A percentile compares a stretch with the other conserved stretches of the same genome.
phyloP scores from a whole-genome alignment of 2,113 vertebrate species.

The Apodemus sylvaticus region DNA sequence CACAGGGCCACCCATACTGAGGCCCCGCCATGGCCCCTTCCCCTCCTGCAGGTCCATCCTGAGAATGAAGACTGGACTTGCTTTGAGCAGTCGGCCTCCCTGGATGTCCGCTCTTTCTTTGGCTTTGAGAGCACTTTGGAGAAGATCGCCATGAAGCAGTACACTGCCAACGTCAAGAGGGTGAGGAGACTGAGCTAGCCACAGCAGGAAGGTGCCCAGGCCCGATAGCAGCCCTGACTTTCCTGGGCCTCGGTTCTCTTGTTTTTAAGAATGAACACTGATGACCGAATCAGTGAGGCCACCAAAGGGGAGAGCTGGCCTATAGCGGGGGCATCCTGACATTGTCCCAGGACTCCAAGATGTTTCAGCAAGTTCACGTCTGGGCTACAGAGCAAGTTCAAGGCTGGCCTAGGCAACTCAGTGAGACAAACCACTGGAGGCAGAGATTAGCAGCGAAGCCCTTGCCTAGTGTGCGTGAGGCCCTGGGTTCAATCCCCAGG shows the following conservation, averaged over 20 bases:
- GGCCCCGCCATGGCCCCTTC: neutral
- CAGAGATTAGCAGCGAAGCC: neutral
- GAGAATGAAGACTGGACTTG: slow-evolving; percentile 93
- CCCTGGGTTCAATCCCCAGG: neutral
- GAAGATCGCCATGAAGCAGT: slow-evolving; percentile 92
- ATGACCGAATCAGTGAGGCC: neutral
- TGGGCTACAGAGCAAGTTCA: neutral
- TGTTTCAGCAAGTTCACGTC: neutral
- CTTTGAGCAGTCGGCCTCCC: slow-evolving; percentile 90
- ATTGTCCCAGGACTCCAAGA: accelerated
- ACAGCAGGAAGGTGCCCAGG: neutral
- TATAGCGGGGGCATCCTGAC: accelerated
- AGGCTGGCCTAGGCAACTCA: neutral
- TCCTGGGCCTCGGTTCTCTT: neutral
- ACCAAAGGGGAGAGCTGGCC: neutral
- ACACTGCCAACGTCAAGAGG: slow-evolving; percentile 89
- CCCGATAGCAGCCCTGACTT: neutral
- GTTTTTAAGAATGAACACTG: neutral
- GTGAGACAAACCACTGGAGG: neutral
- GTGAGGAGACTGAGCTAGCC: slow-evolving; percentile 73
- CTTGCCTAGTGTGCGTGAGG: neutral
- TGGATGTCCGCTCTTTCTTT: slow-evolving; percentile 91
- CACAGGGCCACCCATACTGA: accelerated
- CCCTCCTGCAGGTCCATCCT: slow-evolving; percentile 87
- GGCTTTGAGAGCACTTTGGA: slow-evolving; percentile 91